phyloP scores from a whole-genome alignment of 92 coral and sea anemone genomes.

The Parazoanthus atlanticus region DNA sequence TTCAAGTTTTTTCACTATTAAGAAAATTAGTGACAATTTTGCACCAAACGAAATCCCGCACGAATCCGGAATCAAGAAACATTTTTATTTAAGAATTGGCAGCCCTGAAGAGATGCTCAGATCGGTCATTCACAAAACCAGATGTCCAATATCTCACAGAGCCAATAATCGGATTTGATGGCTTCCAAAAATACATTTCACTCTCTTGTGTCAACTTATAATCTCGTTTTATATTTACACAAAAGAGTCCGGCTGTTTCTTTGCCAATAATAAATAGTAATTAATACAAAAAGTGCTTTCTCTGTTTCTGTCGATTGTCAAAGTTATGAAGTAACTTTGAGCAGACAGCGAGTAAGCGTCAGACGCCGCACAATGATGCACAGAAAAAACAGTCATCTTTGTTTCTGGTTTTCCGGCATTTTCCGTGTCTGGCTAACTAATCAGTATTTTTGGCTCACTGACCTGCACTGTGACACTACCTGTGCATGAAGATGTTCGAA shows the following conservation, averaged over 20 bases:
- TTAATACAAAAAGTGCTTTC: constrained; percentile 1
- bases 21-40: too few relatives aligned
- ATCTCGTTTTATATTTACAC: background rate
- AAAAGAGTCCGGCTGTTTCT: constrained; percentile 16
- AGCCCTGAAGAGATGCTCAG: background rate
- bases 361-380: background rate
- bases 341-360: background rate
- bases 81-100: background rate
- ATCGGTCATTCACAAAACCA: background rate
- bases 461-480: background rate
- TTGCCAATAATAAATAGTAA: background rate
- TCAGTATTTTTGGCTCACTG: background rate
- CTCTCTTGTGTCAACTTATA: background rate
- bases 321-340: background rate
- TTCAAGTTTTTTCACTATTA: too few relatives aligned
- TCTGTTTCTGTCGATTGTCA: background rate
- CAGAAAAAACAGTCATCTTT: background rate
- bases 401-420: background rate
- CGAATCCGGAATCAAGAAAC: background rate
- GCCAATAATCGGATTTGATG: background rate
- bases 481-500: background rate
- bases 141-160: background rate
- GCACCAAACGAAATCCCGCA: too few relatives aligned
- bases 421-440: background rate
- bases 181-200: background rate